These are phyloP conservation scores for Orthonevra nobilis DNA, from an alignment of 2,888 invertebrate species.

Conservation along the genomic window DNA sequence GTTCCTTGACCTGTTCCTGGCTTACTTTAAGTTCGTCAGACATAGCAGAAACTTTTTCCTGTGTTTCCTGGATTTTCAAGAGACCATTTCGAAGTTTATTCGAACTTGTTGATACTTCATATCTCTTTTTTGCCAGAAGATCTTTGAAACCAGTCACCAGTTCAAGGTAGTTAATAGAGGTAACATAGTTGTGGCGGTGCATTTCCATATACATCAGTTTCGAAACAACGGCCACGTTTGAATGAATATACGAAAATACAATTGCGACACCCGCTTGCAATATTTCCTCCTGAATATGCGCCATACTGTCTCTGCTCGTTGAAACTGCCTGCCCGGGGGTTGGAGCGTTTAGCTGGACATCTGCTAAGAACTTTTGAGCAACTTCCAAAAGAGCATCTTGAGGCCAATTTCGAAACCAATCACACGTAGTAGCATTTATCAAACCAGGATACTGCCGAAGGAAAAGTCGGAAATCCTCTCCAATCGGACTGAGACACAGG, in stretches of 20 bases:
- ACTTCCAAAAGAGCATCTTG: slow-evolving; percentile 93
- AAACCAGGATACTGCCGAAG: slow-evolving; percentile 93
- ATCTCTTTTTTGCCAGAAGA: slow-evolving; percentile 86
- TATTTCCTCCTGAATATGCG: slow-evolving; percentile 81
- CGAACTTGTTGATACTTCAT: slow-evolving; percentile 86
- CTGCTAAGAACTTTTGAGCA: slow-evolving; percentile 89
- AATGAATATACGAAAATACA: slow-evolving; percentile 91
- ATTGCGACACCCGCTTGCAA: slow-evolving; percentile 86
- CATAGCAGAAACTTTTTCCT: slow-evolving; percentile 90
- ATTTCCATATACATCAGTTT: slow-evolving; percentile 88
- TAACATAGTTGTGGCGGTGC: slow-evolving; percentile 92
- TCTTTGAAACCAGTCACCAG: slow-evolving; percentile 91
- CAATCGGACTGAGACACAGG: slow-evolving; percentile 93
- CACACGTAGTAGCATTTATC: slow-evolving; percentile 92
- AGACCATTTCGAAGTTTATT: slow-evolving; percentile 91
- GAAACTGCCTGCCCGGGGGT: slow-evolving; percentile 83
- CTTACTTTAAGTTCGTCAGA: slow-evolving; percentile 90
- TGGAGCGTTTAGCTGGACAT: slow-evolving; percentile 86
- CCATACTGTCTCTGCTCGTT: slow-evolving; percentile 72
- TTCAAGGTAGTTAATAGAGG: slow-evolving; percentile 93
- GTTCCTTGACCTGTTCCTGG: slow-evolving; percentile 85
- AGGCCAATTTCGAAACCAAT: slow-evolving; percentile 96
- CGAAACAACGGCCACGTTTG: slow-evolving; percentile 88
- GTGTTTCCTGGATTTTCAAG: slow-evolving; percentile 93
- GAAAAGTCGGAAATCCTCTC: slow-evolving; percentile 89